phyloP scores from a whole-genome alignment of 1,140 invertebrate species.

The Caerostris extrusa region DNA sequence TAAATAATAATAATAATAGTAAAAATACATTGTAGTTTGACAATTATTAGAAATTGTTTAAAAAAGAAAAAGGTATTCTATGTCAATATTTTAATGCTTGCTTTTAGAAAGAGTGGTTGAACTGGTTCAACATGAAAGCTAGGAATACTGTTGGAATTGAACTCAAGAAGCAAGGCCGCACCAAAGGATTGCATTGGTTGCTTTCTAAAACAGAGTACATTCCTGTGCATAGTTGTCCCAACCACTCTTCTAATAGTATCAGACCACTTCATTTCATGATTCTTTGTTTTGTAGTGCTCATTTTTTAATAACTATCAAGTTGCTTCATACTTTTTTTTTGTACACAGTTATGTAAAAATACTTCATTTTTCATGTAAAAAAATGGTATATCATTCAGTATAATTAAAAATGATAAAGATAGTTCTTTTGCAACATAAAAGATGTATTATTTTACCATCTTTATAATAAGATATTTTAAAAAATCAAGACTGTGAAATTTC shows the following conservation, averaged over 20 bases:
- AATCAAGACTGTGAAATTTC: no score
- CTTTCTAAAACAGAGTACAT: conserved; percentile 67
- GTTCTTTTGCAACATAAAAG: no score
- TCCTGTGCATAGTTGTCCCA: neutral
- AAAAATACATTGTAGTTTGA: no score
- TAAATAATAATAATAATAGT: no score
- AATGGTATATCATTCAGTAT: no score
- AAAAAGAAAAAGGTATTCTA: neutral
- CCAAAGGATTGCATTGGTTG: conserved; percentile 56
- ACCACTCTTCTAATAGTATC: neutral
- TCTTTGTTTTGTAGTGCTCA: neutral
- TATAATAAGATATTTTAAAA: no score
- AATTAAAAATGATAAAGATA: no score
- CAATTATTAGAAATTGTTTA: neutral
- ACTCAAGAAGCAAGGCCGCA: conserved; percentile 46
- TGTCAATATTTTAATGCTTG: neutral
- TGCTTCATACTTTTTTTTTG: no score
- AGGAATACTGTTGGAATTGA: conserved; percentile 68
- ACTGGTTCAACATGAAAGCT: conserved; percentile 62
- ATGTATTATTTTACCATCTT: no score
- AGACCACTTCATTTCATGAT: neutral
- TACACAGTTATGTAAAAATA: no score
- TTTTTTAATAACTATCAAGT: no score
- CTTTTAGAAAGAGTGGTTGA: conserved; percentile 72
- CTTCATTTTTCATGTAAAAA: no score